Evolutionary conservation across 2,113 vertebrate genomes (phyloP).

Genomic region (Calcarius ornatus): DNA sequence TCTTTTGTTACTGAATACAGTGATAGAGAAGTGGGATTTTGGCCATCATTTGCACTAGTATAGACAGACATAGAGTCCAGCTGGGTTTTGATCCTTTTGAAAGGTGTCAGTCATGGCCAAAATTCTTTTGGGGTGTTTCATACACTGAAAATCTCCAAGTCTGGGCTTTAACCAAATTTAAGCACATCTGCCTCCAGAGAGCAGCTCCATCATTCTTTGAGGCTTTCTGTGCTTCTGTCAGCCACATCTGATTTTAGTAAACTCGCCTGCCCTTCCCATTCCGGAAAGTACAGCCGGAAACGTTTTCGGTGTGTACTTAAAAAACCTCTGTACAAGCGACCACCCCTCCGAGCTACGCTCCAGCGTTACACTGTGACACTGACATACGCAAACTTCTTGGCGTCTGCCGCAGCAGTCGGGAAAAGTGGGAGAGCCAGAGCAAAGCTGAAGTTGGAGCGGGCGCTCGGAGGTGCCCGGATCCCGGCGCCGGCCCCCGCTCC

Average conservation of each 20-base stretch:
- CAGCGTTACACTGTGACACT: accelerated
- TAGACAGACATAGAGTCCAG: background rate
- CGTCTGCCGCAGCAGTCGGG: background rate
- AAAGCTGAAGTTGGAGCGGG: accelerated
- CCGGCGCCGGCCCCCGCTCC: background rate
- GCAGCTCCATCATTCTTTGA: background rate
- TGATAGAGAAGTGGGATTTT: background rate
- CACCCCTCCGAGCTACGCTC: background rate
- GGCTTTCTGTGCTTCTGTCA: background rate
- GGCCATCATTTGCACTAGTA: background rate
- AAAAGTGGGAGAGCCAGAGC: background rate
- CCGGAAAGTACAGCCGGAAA: accelerated
- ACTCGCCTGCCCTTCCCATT: no score
- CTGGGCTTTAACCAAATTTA: background rate
- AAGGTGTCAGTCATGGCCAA: background rate
- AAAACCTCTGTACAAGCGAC: background rate
- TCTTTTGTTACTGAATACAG: background rate
- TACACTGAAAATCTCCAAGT: background rate
- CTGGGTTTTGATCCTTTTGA: background rate
- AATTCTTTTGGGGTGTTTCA: background rate
- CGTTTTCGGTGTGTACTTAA: accelerated
- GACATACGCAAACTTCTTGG: accelerated
- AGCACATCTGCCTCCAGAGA: background rate
- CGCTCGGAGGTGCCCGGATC: background rate
- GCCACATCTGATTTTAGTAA: background rate